Evolutionary conservation across 2,888 invertebrate genomes (phyloP).

Genomic region (Drepanosiphum platanoidis): DNA sequence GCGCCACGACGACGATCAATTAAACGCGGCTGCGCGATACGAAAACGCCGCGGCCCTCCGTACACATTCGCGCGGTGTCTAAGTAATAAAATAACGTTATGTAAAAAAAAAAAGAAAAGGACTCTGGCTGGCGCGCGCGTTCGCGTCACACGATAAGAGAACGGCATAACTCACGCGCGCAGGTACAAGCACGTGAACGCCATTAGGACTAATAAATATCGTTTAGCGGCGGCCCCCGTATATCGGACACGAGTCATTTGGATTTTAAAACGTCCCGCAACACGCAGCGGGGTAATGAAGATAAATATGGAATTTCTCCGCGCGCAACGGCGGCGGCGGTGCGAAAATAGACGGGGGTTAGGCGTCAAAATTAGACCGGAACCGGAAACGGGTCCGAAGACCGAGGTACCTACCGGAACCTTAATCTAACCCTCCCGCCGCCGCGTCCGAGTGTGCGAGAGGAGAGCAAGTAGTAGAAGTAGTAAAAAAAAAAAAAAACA

Average conservation of each 20-base stretch:
- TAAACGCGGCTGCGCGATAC: not conserved
- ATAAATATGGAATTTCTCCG: conserved; percentile 33
- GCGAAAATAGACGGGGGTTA: not conserved
- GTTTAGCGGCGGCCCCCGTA: not conserved
- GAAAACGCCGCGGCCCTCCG: not conserved
- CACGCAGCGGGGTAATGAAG: conserved; percentile 37
- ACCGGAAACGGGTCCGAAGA: conserved; percentile 56
- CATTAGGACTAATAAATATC: conserved; percentile 37
- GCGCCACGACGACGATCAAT: not conserved
- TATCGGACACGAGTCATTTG: conserved; percentile 36
- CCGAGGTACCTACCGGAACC: conserved; percentile 46
- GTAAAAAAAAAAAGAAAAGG: not conserved
- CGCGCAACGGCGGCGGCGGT: not conserved
- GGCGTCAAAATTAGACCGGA: conserved; percentile 58
- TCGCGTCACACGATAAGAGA: not conserved
- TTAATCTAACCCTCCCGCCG: conserved; percentile 27
- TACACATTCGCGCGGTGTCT: no score
- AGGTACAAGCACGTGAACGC: not conserved
- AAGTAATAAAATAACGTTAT: no score
- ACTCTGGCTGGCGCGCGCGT: not conserved
- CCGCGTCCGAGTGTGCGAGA: not conserved
- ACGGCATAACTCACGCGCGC: not conserved
- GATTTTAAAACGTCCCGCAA: conserved; percentile 22
- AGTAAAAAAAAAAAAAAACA: not conserved
- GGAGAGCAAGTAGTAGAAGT: no score